Conservation (phyloP, 1,140 invertebrate species). For the Colletes gigas region DNA sequence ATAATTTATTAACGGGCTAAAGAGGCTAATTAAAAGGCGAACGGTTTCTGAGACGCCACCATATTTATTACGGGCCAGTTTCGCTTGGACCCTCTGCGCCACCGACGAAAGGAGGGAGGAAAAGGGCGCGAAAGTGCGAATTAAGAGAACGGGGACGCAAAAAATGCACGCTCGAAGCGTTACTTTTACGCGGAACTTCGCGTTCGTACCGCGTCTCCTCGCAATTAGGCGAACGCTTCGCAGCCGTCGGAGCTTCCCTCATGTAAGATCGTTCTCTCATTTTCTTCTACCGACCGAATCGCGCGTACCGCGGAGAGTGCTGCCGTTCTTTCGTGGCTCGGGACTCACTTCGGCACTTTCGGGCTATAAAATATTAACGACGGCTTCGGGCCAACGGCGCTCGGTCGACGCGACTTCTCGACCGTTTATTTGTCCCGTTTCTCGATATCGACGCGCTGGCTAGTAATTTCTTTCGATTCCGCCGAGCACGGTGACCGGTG, state of each 20-base stretch:
- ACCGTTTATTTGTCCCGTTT: too few relatives aligned
- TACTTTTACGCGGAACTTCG: constrained; percentile 22
- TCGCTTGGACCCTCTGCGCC: constrained; percentile 19
- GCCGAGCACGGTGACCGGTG: too few relatives aligned
- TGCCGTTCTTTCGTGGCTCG: background rate
- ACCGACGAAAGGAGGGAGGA: background rate
- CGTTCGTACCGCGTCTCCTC: constrained; percentile 7
- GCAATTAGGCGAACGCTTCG: constrained; percentile 3
- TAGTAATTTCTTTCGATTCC: too few relatives aligned
- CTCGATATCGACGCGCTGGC: too few relatives aligned
- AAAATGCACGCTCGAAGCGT: background rate
- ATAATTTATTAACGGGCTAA: constrained; percentile 78
- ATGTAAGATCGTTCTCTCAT: background rate
- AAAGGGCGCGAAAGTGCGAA: constrained; percentile 1
- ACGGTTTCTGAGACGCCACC: constrained; percentile 72
- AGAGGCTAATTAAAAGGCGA: constrained; percentile 74
- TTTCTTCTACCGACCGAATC: background rate
- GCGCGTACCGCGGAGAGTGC: background rate
- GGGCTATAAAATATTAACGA: too few relatives aligned
- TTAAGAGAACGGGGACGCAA: constrained; percentile 7
- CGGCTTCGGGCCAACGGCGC: too few relatives aligned
- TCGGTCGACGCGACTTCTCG: too few relatives aligned
- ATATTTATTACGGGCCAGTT: constrained; percentile 75
- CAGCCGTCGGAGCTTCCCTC: background rate
- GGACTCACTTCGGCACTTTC: too few relatives aligned